Evolutionary conservation across 2,797 vertebrate species (phyloP).

Genomic region (Lagocephalus sceleratus): DNA sequence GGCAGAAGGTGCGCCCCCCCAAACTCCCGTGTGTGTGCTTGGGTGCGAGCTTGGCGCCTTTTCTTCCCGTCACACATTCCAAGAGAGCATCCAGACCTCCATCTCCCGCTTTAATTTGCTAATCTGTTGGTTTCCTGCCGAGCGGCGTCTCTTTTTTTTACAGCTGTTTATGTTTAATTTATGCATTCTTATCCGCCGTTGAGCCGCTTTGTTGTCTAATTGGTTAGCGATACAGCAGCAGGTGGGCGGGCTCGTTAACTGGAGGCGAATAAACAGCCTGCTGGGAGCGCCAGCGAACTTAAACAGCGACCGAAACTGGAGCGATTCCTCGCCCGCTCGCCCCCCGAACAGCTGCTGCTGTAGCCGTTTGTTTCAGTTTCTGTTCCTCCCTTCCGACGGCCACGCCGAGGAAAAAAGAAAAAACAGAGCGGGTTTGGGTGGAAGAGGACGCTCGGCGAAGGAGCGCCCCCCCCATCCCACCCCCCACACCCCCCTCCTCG

Average conservation of each 20-base stretch:
- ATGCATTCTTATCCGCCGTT: conserved; percentile 25
- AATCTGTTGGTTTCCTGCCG: conserved; percentile 20
- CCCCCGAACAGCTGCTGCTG: conserved; percentile 45
- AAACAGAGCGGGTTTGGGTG: too few relatives aligned
- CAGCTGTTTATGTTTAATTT: conserved; percentile 23
- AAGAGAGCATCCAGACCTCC: conserved; percentile 12
- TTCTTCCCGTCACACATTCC: background rate
- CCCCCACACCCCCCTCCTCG: background rate
- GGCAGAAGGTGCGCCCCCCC: conserved; percentile 81
- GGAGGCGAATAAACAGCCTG: background rate
- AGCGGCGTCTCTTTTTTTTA: conserved; percentile 9
- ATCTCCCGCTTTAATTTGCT: conserved; percentile 49
- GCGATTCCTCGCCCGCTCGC: too few relatives aligned
- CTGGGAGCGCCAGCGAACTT: background rate
- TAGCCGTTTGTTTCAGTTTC: conserved; percentile 26
- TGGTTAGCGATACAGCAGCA: conserved; percentile 45
- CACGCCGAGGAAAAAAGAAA: conserved; percentile 2
- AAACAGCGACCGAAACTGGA: too few relatives aligned
- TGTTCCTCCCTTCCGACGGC: conserved; percentile 21
- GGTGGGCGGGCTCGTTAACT: conserved; percentile 17
- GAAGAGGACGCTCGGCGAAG: too few relatives aligned
- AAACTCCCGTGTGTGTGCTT: background rate
- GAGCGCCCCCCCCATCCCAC: too few relatives aligned
- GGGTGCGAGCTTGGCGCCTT: background rate
- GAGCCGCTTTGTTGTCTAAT: conserved; percentile 35